Conservation (phyloP, 2,113 vertebrate species). For the Egretta garzetta region DNA sequence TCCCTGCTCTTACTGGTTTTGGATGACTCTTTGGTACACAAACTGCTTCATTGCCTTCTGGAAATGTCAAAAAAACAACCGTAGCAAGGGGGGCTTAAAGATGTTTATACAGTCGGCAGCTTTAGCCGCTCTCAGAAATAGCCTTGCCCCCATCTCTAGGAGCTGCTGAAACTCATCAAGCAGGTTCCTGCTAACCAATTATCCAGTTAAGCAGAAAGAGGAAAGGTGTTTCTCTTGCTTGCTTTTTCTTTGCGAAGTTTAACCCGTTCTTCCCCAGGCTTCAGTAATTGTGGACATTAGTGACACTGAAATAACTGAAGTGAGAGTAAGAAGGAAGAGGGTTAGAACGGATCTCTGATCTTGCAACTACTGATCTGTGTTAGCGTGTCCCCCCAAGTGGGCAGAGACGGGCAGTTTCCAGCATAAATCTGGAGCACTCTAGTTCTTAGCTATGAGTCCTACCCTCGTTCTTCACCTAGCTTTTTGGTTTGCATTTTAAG, state of each 20-base stretch:
- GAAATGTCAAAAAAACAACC: neutral
- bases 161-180: slow-evolving; percentile 19
- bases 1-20: neutral
- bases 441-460: neutral
- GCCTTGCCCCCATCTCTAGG: slow-evolving; percentile 8
- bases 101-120: slow-evolving; percentile 13
- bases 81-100: neutral
- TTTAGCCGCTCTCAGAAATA: neutral
- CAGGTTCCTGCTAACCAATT: slow-evolving; percentile 60
- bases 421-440: neutral
- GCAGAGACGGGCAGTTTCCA: neutral
- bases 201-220: slow-evolving; percentile 49
- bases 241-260: neutral
- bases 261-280: neutral
- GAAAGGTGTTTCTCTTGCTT: slow-evolving; percentile 52
- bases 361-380: neutral
- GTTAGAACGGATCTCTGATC: neutral
- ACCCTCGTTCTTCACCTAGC: neutral
- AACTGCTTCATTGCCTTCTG: neutral
- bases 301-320: neutral
- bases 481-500: neutral
- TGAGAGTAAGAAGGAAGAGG: neutral
- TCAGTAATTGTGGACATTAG: accelerated
- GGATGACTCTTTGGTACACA: neutral
- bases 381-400: neutral